Conservation (phyloP, 1,140 invertebrate genomes). For the Cotesia typhae region DNA sequence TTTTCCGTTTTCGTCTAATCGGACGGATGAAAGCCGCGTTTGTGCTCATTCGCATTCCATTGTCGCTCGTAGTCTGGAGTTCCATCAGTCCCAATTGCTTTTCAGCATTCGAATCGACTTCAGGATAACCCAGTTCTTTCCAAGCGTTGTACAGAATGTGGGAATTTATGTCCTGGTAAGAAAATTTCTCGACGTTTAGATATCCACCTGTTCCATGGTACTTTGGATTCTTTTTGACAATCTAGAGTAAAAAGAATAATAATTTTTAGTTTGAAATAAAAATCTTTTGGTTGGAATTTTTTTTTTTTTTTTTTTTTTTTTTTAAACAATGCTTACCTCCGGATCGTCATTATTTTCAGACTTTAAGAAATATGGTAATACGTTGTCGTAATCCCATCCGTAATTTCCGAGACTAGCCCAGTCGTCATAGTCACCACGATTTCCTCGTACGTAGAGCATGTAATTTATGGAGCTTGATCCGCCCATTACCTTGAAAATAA, state of each 20-base stretch:
- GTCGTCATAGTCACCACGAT: constrained; percentile 75
- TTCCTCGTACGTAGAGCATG: constrained; percentile 83
- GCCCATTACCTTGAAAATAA: constrained; percentile 63
- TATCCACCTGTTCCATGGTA: constrained; percentile 71
- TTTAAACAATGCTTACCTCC: constrained; percentile 57
- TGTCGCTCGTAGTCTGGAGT: constrained; percentile 74
- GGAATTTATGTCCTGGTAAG: constrained; percentile 69
- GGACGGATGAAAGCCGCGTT: constrained; percentile 70
- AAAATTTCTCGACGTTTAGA: constrained; percentile 70
- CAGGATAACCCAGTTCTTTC: constrained; percentile 68
- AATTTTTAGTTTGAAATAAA: neutral
- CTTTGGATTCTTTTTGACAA: constrained; percentile 56
- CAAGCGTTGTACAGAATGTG: constrained; percentile 69
- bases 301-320: neutral
- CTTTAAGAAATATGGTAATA: constrained; percentile 71
- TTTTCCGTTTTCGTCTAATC: constrained; percentile 66
- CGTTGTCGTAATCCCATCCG: constrained; percentile 74
- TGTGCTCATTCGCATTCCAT: constrained; percentile 72
- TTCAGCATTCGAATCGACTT: constrained; percentile 68
- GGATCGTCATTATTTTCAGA: constrained; percentile 67
- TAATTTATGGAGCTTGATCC: constrained; percentile 81
- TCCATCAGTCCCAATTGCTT: constrained; percentile 69
- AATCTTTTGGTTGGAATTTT: constrained; percentile 12
- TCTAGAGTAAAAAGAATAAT: constrained; percentile 36
- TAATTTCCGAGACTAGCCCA: constrained; percentile 74